Percentiles rank a stretch among this genome's conserved stretches.
Conservation (phyloP, 2,888 invertebrate species). For the Drosophila anomelani region DNA sequence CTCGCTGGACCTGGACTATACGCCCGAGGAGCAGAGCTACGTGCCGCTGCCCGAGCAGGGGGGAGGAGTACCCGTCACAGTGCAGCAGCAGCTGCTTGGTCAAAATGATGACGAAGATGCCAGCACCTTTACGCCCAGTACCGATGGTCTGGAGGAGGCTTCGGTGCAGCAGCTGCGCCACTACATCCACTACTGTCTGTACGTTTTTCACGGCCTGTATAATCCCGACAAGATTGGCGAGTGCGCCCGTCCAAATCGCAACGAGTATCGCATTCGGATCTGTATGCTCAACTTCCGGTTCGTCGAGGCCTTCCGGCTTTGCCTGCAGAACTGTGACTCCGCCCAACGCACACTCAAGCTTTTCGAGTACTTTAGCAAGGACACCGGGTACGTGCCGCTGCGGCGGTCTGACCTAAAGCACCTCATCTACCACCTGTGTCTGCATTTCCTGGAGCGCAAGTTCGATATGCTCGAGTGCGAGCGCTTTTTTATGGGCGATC, state of each 20-base stretch:
- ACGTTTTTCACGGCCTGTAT: conserved; percentile 84
- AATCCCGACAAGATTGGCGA: conserved; percentile 83
- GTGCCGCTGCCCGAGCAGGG: conserved; percentile 71
- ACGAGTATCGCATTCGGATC: conserved; percentile 83
- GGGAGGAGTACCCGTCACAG: conserved; percentile 6
- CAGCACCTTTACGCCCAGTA: conserved; percentile 66
- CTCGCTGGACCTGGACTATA: conserved; percentile 78
- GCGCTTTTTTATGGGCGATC: conserved; percentile 83
- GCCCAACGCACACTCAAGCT: conserved; percentile 82
- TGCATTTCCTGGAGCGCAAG: conserved; percentile 82
- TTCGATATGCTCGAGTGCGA: conserved; percentile 83
- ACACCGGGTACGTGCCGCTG: conserved; percentile 84
- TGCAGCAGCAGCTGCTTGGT: conserved; percentile 40
- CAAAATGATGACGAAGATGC: conserved; percentile 46
- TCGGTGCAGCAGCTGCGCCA: conserved; percentile 75
- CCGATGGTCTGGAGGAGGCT: conserved; percentile 45
- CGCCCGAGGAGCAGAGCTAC: conserved; percentile 83
- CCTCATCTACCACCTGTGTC: conserved; percentile 84
- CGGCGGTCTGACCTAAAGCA: conserved; percentile 83
- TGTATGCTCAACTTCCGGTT: conserved; percentile 84
- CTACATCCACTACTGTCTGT: conserved; percentile 85
- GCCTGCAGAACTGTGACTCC: conserved; percentile 80
- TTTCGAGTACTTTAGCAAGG: conserved; percentile 85
- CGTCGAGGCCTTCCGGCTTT: conserved; percentile 83
- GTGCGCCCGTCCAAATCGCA: conserved; percentile 76